Evolutionary conservation across 1,140 invertebrate genomes (phyloP), one percentile per base, ranked within the genome.

Genomic region (Brachionus angularis): DNA sequence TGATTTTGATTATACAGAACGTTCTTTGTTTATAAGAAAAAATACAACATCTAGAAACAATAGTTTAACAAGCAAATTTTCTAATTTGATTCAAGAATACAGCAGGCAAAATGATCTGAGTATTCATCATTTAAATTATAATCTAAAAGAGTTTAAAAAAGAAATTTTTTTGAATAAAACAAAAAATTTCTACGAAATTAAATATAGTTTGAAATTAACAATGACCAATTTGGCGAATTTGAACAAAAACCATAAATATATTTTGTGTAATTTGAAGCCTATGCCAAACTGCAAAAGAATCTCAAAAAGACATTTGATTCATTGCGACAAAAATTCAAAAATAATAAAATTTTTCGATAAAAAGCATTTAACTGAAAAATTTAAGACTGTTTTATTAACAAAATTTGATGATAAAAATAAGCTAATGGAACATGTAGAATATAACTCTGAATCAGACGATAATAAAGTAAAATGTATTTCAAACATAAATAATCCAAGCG

Each of bases 251-350:
- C 39, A 39, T 23, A 58, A 58, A 58, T 12, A 21, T 23, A 23
- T 58, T 21, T 36, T 29, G 4, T 58, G 53, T 58, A 58, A 58
- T 58, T 23, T 58, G 12, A 58, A 58, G 21, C 53, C 53, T 0
- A 39, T 18, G 21, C 33, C 53, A 23, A 34, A 23, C 12, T 58
- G 53, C 23, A 58, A 39, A 25, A 18, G 18, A 0, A 34, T 33
- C 16, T 55, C 18, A 5, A 55, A 27, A 21, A 1, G 16, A 14
- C 14, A 14, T 7, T 42, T 16, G 5, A 58, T 39, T 21, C 36
- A 58, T 31, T 58, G 53, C 39, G 23, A 58, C 21, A 16, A 27
- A 39, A 58, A 42, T 14, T 42, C 53, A 39, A 58, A 58, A 14
- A 23, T 58, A 39, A 16, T 23, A n/a, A 18, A 58, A 58, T 58